Evolutionary conservation across 2,888 invertebrate genomes (phyloP).

Genomic region (Thysanoteuthis rhombus): DNA sequence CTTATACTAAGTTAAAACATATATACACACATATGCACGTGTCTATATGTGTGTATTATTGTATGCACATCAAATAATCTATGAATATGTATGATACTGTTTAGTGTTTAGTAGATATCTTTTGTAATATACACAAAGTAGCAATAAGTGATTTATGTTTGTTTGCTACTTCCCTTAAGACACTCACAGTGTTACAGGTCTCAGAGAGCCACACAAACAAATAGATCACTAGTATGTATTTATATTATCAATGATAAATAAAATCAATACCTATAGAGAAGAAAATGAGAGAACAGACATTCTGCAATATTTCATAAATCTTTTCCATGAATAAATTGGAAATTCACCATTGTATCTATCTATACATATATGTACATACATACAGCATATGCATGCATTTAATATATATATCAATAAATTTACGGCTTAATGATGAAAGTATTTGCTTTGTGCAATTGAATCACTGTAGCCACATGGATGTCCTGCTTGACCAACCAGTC

Average conservation of each 20-base stretch:
- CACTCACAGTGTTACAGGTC: background rate
- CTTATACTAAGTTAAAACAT: too few relatives aligned
- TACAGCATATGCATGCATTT: constrained; percentile 12
- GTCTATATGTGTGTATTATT: background rate
- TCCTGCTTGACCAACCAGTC: too few relatives aligned
- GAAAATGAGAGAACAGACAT: background rate
- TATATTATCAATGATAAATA: background rate
- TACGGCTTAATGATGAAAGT: too few relatives aligned
- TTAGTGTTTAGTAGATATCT: background rate
- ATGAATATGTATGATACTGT: background rate
- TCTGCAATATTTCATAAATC: background rate
- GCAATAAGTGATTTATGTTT: background rate
- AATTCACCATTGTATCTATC: background rate
- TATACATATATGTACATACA: background rate
- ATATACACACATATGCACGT: too few relatives aligned
- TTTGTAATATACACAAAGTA: background rate
- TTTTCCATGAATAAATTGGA: background rate
- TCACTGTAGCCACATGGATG: too few relatives aligned
- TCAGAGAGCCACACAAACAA: background rate
- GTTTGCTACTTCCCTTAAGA: background rate
- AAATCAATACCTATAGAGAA: background rate
- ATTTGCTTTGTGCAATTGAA: too few relatives aligned
- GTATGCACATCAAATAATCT: background rate
- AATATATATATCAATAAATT: background rate
- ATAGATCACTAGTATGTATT: background rate